phyloP scores from a whole-genome alignment of 2,113 vertebrate species.

The Rhombomys opimus region DNA sequence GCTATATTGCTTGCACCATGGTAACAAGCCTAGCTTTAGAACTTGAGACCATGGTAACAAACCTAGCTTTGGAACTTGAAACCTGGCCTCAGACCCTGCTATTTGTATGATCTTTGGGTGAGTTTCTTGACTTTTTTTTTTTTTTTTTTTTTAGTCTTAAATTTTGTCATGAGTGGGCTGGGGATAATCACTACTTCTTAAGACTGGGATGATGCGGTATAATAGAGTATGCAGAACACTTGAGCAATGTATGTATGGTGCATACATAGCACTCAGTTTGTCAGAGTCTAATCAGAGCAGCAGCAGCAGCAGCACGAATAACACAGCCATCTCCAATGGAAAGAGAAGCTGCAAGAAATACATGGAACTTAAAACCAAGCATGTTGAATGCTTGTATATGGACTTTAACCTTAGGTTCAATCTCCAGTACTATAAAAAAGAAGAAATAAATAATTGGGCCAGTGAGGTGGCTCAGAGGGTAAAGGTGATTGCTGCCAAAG shows the following conservation, averaged over 20 bases:
- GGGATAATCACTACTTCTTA: neutral
- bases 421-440: neutral
- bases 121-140: slow-evolving; percentile 17
- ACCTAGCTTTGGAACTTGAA: neutral
- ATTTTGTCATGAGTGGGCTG: neutral
- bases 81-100: neutral
- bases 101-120: slow-evolving; percentile 9
- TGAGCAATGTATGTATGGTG: neutral
- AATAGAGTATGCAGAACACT: neutral
- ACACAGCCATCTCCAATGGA: neutral
- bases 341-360: slow-evolving; percentile 36
- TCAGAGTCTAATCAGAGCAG: neutral
- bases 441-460: neutral
- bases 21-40: neutral
- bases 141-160: neutral
- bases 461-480: neutral
- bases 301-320: neutral
- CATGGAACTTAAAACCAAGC: neutral
- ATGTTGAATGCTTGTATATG: neutral
- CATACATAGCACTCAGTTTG: slow-evolving; percentile 32
- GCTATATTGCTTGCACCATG: neutral
- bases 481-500: neutral
- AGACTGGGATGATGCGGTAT: neutral
- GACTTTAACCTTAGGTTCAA: neutral
- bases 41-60: slow-evolving; percentile 36